Conservation (phyloP, 2,113 vertebrate species). For the Macaca fascicularis region DNA sequence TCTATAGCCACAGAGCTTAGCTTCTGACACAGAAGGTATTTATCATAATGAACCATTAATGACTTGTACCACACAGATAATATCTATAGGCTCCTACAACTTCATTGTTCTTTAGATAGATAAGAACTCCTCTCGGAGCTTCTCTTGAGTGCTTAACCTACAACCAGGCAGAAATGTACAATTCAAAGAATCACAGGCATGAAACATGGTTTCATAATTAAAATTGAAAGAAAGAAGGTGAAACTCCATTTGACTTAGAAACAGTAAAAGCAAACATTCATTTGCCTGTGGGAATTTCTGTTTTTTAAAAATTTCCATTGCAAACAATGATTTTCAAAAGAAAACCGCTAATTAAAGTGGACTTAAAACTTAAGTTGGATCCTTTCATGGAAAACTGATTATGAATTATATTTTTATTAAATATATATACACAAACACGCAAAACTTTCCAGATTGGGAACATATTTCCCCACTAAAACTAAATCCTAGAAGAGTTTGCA, state of each 20-base stretch:
- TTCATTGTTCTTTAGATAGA: not conserved
- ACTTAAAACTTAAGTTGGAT: slow-evolving; percentile 55
- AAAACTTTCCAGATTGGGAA: not conserved
- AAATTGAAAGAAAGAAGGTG: slow-evolving; percentile 24
- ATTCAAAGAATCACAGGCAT: not conserved
- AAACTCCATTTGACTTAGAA: slow-evolving; percentile 5
- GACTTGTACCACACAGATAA: not conserved
- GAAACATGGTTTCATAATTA: not conserved
- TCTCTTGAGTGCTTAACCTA: not conserved
- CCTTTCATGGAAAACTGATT: slow-evolving; percentile 54
- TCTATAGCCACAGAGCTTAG: not conserved
- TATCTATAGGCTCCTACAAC: not conserved
- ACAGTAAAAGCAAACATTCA: not conserved
- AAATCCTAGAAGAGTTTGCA: not conserved
- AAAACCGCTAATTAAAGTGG: slow-evolving; percentile 33
- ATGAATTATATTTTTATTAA: slow-evolving; percentile 54
- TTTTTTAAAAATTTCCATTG: slow-evolving; percentile 33
- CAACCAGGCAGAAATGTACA: not conserved
- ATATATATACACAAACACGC: slow-evolving; percentile 2
- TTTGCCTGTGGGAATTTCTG: not conserved
- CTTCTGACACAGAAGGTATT: not conserved
- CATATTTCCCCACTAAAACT: not conserved
- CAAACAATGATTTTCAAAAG: slow-evolving; percentile 38
- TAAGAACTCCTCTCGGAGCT: not conserved
- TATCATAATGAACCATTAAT: not conserved